Percentiles rank a stretch among this genome's conserved stretches.
phyloP scores from a whole-genome alignment of 2,113 vertebrate genomes.

The Odontesthes bonariensis region DNA sequence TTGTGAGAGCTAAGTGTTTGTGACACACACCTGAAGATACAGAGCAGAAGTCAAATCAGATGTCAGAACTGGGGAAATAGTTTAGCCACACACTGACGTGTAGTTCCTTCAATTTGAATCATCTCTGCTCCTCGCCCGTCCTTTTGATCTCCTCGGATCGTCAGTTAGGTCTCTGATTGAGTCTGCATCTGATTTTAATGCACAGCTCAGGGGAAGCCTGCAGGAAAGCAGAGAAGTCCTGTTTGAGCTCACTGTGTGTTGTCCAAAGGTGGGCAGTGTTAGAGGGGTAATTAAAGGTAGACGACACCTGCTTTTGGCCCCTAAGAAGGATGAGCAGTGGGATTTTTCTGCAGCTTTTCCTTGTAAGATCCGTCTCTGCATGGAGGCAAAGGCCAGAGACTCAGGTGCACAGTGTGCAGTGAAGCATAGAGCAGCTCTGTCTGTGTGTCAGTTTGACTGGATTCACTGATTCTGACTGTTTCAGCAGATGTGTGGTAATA shows the following conservation, averaged over 20 bases:
- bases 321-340: slow-evolving; percentile 23
- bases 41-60: slow-evolving; percentile 17
- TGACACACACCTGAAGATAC: slow-evolving; percentile 53
- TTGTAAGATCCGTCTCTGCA: slow-evolving; percentile 43
- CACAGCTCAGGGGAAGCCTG: slow-evolving; percentile 11
- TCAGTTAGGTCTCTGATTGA: not conserved
- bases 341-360: slow-evolving; percentile 41
- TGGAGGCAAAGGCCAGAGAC: slow-evolving; percentile 43
- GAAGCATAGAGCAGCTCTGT: slow-evolving; percentile 44
- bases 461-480: slow-evolving; percentile 13
- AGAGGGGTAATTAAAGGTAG: slow-evolving; percentile 35
- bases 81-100: slow-evolving; percentile 5
- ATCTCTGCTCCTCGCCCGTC: not conserved
- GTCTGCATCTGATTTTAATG: slow-evolving; percentile 18
- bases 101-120: slow-evolving; percentile 11
- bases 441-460: slow-evolving; percentile 47
- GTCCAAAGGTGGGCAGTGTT: slow-evolving; percentile 34
- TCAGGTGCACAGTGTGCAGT: slow-evolving; percentile 57
- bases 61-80: slow-evolving; percentile 6
- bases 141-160: slow-evolving; percentile 15
- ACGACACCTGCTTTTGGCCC: not conserved
- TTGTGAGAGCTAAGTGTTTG: slow-evolving; percentile 12
- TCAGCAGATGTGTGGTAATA: slow-evolving; percentile 17
- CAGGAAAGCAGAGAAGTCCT: slow-evolving; percentile 8
- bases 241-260: slow-evolving; percentile 18